A percentile compares a stretch with the other conserved stretches of the same genome.
These are phyloP conservation scores for Daktulosphaira vitifoliae DNA, from an alignment of 1,140 invertebrate species.

Conservation along the genomic window DNA sequence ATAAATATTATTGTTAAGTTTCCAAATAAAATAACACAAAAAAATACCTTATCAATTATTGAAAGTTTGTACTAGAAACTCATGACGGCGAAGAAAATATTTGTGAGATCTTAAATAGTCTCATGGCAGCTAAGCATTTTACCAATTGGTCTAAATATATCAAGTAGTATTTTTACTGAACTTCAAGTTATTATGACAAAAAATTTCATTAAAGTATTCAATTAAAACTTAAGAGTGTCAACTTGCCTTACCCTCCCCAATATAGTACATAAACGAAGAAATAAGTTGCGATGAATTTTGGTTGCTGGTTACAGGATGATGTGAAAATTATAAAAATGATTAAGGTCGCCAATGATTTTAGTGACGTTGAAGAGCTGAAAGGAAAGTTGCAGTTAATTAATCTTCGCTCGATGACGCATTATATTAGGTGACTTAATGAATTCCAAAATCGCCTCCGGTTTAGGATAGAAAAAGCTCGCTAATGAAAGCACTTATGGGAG, in stretches of 20 bases:
- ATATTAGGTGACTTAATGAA: constrained; percentile 31
- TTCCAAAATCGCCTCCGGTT: constrained; percentile 30
- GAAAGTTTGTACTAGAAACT: background rate
- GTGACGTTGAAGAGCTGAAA: too few species aligned
- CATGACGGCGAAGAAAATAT: background rate
- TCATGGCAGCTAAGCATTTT: background rate
- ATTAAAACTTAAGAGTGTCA: too few species aligned
- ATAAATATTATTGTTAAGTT: background rate
- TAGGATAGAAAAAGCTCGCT: constrained; percentile 23
- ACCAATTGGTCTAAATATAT: too few species aligned
- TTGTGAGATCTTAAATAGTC: background rate
- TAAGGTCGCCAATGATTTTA: too few species aligned
- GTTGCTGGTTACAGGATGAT: too few species aligned
- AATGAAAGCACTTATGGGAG: constrained; percentile 32
- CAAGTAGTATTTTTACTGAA: too few species aligned
- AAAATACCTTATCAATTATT: background rate
- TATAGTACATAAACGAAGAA: too few species aligned
- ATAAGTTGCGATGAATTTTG: too few species aligned
- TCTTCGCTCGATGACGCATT: constrained; percentile 26
- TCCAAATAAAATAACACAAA: background rate
- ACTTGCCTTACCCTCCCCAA: too few species aligned
- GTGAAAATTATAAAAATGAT: too few species aligned
- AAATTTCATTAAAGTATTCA: too few species aligned
- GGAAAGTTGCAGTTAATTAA: constrained; percentile 8
- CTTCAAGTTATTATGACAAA: too few species aligned